phyloP scores from a whole-genome alignment of 1,140 invertebrate genomes.

The Cylas formicarius region DNA sequence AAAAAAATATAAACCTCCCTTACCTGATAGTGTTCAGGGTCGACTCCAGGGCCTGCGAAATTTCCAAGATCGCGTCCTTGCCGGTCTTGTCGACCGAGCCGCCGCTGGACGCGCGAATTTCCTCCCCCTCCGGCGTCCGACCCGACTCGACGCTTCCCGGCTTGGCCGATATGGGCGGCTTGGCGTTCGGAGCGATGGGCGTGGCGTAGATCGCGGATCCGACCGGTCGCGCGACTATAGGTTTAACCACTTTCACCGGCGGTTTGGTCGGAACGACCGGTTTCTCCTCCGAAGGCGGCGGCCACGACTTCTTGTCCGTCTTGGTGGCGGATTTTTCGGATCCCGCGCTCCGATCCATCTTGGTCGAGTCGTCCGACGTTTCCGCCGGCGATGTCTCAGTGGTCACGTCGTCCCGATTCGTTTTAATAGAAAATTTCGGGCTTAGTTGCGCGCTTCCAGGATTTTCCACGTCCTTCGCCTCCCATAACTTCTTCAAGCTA shows the following conservation, averaged over 20 bases:
- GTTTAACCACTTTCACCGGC: conserved; percentile 49
- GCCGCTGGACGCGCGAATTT: conserved; percentile 37
- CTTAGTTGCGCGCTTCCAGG: conserved; percentile 46
- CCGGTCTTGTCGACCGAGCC: conserved; percentile 39
- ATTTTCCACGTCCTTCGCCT: conserved; percentile 56
- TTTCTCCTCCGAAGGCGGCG: conserved; percentile 54
- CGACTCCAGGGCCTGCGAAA: conserved; percentile 60
- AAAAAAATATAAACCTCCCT: conserved; percentile 2
- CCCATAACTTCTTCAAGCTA: conserved; percentile 88
- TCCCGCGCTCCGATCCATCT: conserved; percentile 39
- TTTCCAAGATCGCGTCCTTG: conserved; percentile 61
- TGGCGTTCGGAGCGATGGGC: conserved; percentile 45
- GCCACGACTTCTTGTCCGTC: conserved; percentile 51
- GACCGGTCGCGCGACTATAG: conserved; percentile 38
- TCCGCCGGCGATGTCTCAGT: conserved; percentile 32
- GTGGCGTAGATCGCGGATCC: conserved; percentile 57
- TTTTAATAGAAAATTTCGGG: conserved; percentile 54
- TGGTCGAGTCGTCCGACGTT: conserved; percentile 34
- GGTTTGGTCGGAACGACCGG: conserved; percentile 66
- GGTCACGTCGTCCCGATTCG: conserved; percentile 37
- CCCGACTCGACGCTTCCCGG: conserved; percentile 46
- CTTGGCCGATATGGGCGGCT: conserved; percentile 52
- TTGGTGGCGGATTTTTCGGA: conserved; percentile 36
- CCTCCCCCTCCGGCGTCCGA: conserved; percentile 43
- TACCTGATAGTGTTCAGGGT: conserved; percentile 53